Conservation (phyloP, 2,113 vertebrate species). For the Lophius piscatorius region DNA sequence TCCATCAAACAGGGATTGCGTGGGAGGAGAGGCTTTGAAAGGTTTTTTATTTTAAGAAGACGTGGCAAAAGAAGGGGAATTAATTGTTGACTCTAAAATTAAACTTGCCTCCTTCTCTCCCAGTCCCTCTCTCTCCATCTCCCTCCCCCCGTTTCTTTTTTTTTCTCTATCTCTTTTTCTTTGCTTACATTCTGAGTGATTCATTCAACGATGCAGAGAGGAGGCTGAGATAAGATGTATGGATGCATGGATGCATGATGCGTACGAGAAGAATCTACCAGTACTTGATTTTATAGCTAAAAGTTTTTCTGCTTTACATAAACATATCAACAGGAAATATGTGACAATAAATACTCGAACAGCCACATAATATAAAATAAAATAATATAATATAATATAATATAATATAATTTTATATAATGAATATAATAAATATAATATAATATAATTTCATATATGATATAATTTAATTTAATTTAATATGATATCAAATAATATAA, state of each 20-base stretch:
- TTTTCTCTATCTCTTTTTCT: neutral
- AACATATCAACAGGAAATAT: too few species aligned
- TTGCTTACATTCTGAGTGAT: conserved; percentile 6
- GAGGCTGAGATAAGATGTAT: conserved; percentile 37
- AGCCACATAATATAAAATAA: too few species aligned
- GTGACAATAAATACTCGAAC: too few species aligned
- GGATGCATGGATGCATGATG: conserved; percentile 9
- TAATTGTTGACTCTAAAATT: conserved; percentile 65
- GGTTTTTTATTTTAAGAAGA: conserved; percentile 63
- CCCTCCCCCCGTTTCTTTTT: neutral
- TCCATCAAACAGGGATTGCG: conserved; percentile 36
- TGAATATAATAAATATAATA: too few species aligned
- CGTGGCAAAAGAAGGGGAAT: conserved; percentile 45
- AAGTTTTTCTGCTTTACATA: too few species aligned
- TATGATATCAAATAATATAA: too few species aligned
- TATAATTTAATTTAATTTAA: too few species aligned
- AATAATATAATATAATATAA: too few species aligned
- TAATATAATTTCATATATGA: too few species aligned
- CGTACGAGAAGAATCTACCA: neutral
- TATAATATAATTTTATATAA: too few species aligned
- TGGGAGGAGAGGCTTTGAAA: conserved; percentile 4
- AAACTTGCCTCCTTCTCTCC: conserved; percentile 34
- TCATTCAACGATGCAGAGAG: conserved; percentile 61
- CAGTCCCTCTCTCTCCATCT: conserved; percentile 7
- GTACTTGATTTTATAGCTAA: too few species aligned